Evolutionary conservation across 2,888 invertebrate genomes (phyloP), one percentile per base, ranked within the genome.

Genomic region (Auanema freiburgensis): DNA sequence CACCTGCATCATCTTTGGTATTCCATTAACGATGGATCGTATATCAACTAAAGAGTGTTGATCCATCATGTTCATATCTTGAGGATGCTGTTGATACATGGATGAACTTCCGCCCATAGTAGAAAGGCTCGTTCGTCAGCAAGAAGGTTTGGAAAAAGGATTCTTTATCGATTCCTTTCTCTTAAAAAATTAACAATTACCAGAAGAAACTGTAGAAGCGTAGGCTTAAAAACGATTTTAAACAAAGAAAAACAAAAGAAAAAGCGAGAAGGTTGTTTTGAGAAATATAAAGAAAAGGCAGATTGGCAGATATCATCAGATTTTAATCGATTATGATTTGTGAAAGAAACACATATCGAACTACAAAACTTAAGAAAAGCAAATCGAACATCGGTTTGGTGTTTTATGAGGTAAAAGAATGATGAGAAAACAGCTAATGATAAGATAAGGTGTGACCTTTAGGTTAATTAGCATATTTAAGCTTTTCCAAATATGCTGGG

Each of bases 1-100:
- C 23, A 71, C 78, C 74, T 78, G 79, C 67, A 79, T 77, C 78
- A 79, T 79, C 63, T 79, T 79, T n/a, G 78, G 79, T 18, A 79
- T 79, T 14, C 77, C 77, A 59, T 78, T 76, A 57, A 79, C 77
- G 54, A 79, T 74, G 57, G 71, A 64, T 58, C 77, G 76, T 74
- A 77, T 78, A 58, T 78, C 77, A 24, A 74, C 76, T 50, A 76
- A 76, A 42, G 71, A 71, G 57, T 72, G 75, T 24, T 69, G 69
- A 46, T 72, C 72, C 57, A 76, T 65, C 62, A 72, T 73, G 10
- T 46, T 57, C 52, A 66, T 49, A 51, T 68, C 66, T 18, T 65
- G 64, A 18, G 69, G 68, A n/a, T 61, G 57, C 23, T 66, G 63
- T 59, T 70, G 74, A 49, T 69, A 69, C 44, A 68, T 58, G 53